phyloP scores from a whole-genome alignment of 2,888 invertebrate genomes.

The Drosophila paracracens region DNA sequence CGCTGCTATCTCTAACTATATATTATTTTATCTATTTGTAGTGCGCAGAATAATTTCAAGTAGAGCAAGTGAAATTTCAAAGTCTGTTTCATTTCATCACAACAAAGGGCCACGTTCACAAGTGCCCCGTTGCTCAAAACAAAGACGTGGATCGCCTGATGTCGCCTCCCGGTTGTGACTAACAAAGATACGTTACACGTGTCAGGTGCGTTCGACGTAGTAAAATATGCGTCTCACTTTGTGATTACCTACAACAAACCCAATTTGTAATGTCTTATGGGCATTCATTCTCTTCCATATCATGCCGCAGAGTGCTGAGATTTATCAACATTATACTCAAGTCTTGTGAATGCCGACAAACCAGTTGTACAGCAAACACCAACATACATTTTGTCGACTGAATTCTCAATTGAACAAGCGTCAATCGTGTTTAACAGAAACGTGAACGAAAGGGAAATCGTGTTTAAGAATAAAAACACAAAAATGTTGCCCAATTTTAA shows the following conservation, averaged over 20 bases:
- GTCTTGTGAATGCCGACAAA: constrained; percentile 19
- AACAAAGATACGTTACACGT: constrained; percentile 46
- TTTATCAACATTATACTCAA: neutral
- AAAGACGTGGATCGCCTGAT: constrained; percentile 41
- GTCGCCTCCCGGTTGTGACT: constrained; percentile 8
- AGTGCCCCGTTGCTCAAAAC: constrained; percentile 37
- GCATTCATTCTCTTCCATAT: neutral
- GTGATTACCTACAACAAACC: neutral
- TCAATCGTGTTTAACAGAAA: constrained; percentile 4
- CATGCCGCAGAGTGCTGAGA: neutral
- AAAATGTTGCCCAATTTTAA: neutral
- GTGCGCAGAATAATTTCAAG: neutral
- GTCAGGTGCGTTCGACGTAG: constrained; percentile 14
- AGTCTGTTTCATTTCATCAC: neutral
- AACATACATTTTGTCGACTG: neutral
- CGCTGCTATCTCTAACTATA: neutral
- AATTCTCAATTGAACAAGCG: constrained; percentile 10
- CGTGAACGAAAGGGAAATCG: constrained; percentile 26
- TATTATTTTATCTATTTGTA: neutral
- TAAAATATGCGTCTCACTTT: constrained; percentile 8
- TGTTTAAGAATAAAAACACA: constrained; percentile 9
- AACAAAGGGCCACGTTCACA: constrained; percentile 23
- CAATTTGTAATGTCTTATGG: neutral
- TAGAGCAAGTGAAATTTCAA: neutral
- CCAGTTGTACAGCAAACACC: constrained; percentile 26